Evolutionary conservation across 2,888 invertebrate species (phyloP).

Genomic region (Cheilosia pagana): DNA sequence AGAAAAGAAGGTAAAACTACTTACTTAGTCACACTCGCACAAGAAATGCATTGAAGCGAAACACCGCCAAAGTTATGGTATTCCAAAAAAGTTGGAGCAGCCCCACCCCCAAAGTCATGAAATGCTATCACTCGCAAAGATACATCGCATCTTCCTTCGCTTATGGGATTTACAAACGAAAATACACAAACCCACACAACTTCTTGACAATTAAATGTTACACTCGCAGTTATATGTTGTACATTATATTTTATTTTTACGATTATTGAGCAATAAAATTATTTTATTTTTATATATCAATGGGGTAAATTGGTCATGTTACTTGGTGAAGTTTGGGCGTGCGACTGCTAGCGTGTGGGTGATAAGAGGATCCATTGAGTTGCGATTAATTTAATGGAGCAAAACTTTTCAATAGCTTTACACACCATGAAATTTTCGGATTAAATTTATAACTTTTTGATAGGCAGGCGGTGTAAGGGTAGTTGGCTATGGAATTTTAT

Average conservation of each 20-base stretch:
- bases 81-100: too few species aligned
- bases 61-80: too few species aligned
- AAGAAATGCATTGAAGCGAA: too few species aligned
- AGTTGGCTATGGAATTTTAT: conserved; percentile 19
- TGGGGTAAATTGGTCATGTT: conserved; percentile 34
- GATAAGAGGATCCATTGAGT: conserved; percentile 39
- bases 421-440: conserved; percentile 73
- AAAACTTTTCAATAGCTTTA: conserved; percentile 73
- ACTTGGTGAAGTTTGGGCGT: conserved; percentile 27
- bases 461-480: conserved; percentile 27
- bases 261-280: conserved; percentile 71
- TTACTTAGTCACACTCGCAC: too few species aligned
- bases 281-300: conserved; percentile 54
- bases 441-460: conserved; percentile 71
- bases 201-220: conserved; percentile 65
- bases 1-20: too few species aligned
- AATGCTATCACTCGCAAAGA: too few species aligned
- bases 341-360: not conserved
- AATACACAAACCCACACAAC: not conserved
- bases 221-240: conserved; percentile 28
- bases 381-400: conserved; percentile 70
- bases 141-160: too few species aligned
- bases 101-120: too few species aligned
- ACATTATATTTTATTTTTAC: conserved; percentile 45
- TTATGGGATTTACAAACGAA: too few species aligned